These are phyloP conservation scores for Diploptera punctata DNA, from an alignment of 2,888 invertebrate genomes.

Conservation along the genomic window DNA sequence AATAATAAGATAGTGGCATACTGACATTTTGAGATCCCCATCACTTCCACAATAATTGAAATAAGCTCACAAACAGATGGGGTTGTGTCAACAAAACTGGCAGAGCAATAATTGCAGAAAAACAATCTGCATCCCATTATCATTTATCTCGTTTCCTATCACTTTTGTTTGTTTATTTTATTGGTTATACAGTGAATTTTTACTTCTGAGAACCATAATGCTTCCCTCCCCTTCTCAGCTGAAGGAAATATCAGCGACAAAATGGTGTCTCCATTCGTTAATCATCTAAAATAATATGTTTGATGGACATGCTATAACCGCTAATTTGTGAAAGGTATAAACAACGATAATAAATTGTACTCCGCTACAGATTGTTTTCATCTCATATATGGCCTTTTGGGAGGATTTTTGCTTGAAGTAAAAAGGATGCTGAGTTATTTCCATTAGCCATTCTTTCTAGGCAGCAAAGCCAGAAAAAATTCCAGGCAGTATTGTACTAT, in stretches of 20 bases:
- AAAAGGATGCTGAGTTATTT: slow-evolving; percentile 33
- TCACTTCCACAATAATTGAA: background rate
- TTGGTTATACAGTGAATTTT: slow-evolving; percentile 4
- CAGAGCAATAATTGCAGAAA: slow-evolving; percentile 35
- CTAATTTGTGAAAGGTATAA: slow-evolving; percentile 30
- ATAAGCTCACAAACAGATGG: slow-evolving; percentile 25
- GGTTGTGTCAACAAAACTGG: slow-evolving; percentile 15
- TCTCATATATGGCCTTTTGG: slow-evolving; percentile 27
- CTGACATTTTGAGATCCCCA: slow-evolving; percentile 21
- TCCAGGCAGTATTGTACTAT: slow-evolving; percentile 33
- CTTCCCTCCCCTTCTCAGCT: background rate
- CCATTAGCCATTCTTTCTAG: slow-evolving; percentile 37
- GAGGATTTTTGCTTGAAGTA: slow-evolving; percentile 28
- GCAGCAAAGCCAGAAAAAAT: slow-evolving; percentile 30
- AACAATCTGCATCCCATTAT: slow-evolving; percentile 18
- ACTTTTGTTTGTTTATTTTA: background rate
- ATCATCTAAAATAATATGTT: slow-evolving; percentile 2
- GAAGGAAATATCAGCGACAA: background rate
- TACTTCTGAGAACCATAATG: background rate
- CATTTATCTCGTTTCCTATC: background rate
- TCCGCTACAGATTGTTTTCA: slow-evolving; percentile 18
- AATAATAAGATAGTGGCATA: slow-evolving; percentile 15
- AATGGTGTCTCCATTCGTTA: background rate
- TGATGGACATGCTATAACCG: slow-evolving; percentile 44
- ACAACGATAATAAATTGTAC: slow-evolving; percentile 37